Conservation (phyloP, 2,797 vertebrate genomes). For the Nothura maculosa region DNA sequence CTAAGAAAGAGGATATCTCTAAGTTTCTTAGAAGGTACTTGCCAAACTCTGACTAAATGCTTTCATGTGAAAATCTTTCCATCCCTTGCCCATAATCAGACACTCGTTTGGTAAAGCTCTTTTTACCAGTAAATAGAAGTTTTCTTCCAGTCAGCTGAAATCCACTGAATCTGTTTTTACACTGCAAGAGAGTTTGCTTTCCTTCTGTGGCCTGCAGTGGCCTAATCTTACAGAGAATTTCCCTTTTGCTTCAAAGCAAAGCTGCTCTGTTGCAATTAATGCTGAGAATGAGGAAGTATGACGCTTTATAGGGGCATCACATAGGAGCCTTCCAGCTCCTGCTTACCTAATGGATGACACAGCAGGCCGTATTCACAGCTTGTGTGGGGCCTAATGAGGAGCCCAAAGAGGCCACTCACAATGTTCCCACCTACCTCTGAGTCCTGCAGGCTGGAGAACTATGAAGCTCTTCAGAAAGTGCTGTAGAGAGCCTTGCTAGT, state of each 20-base stretch:
- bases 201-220: not conserved
- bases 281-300: not conserved
- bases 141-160: not conserved
- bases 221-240: not conserved
- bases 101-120: not conserved
- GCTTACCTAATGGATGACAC: not conserved
- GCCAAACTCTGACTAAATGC: not conserved
- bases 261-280: not conserved
- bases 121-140: not conserved
- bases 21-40: not conserved
- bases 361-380: not conserved
- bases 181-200: not conserved
- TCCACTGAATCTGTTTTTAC: not conserved
- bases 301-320: not conserved
- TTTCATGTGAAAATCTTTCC: not conserved
- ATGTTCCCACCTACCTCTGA: not conserved
- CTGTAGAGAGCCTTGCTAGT: not conserved
- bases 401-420: not conserved
- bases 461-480: not conserved
- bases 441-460: conserved; percentile 6
- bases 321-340: not conserved
- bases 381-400: not conserved
- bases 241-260: not conserved
- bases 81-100: not conserved
- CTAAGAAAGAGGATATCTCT: not conserved